Base-by-base conservation (phyloP, 2,113 vertebrate species). In the Cavia aperea region DNA sequence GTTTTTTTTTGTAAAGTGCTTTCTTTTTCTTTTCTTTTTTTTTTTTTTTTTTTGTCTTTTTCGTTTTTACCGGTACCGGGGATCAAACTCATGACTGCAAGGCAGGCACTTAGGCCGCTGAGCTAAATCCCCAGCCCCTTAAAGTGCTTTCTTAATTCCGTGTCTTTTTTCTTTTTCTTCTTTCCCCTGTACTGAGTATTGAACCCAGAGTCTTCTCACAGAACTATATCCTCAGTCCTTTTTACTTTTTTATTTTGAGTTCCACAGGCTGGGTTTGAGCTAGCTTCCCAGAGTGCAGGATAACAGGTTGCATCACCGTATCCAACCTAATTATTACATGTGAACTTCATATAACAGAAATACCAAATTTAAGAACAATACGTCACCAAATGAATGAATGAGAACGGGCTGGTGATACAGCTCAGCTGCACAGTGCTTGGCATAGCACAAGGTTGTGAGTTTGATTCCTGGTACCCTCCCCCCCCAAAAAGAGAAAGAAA, bases 361-460 rank as follows among this genome's bases (percentile, higher is more conserved):
- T 85, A 58, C 46, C 56, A 95, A 49, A 86, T 88, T 92, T 18
- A 36, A 36, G 92, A 77, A 87, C 79, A 70, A 66, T 60, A 89
- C 33, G 60, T 93, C n/a, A 46, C 49, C 72, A 95, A 93, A 91
- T 39, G 39, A 39, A 31, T 84, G 66, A 95, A 62, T 89, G 82
- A 51, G 46, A 92, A 85, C 81, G 46, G 18, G 56, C 56, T 16
- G 56, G 56, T 16, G 56, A 19, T 58, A 56, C 18, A 56, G 56
- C 56, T 56, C 15, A 58, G 56, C 56, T 58, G 56, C 56, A 58
- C 56, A 58, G 56, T 58, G 18, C 18, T 16, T 58, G 56, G 18
- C 16, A 58, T 39, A 58, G 56, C 56, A 58, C 18, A 16, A 58
- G 56, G 56, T 58, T 58, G 56, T 58, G 18, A 58, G 56, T 58